These are phyloP conservation scores for Macaca mulatta DNA, from an alignment of 2,113 vertebrate genomes.

Conservation along the genomic window DNA sequence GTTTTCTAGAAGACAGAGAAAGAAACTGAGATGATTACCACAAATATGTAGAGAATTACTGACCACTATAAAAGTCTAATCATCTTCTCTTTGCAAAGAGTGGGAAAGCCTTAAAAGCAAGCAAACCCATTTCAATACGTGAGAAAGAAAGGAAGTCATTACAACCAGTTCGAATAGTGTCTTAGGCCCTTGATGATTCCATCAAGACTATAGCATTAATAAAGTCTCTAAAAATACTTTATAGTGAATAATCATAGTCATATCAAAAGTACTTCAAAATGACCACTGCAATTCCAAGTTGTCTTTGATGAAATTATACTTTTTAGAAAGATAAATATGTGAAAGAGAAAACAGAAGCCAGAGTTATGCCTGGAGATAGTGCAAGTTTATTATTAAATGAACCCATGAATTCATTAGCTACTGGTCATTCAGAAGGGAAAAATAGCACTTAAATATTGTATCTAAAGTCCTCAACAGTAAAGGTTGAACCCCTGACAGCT, in stretches of 20 bases:
- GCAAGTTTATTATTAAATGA: slow-evolving; percentile 11
- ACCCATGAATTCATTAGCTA: not conserved
- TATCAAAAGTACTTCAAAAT: slow-evolving; percentile 19
- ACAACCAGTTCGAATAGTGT: not conserved
- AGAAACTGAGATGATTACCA: not conserved
- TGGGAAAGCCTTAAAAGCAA: not conserved
- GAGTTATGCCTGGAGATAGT: not conserved
- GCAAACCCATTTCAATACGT: not conserved
- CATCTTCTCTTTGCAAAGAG: not conserved
- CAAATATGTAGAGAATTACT: not conserved
- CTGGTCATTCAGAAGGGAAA: not conserved
- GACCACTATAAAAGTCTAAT: not conserved
- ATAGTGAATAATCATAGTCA: not conserved
- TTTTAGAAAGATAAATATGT: slow-evolving; percentile 36
- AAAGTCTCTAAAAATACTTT: slow-evolving; percentile 41
- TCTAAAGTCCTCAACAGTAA: not conserved
- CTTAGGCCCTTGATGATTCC: not conserved
- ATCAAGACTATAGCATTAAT: not conserved
- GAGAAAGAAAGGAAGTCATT: slow-evolving; percentile 15
- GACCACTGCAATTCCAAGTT: not conserved
- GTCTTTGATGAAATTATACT: not conserved
- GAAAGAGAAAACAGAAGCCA: slow-evolving; percentile 40
- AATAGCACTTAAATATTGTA: not conserved
- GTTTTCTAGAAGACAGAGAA: not conserved
- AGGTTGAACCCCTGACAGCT: not conserved